Base-by-base conservation (phyloP, 1,140 invertebrate genomes). In the Frieseomelitta varia region DNA sequence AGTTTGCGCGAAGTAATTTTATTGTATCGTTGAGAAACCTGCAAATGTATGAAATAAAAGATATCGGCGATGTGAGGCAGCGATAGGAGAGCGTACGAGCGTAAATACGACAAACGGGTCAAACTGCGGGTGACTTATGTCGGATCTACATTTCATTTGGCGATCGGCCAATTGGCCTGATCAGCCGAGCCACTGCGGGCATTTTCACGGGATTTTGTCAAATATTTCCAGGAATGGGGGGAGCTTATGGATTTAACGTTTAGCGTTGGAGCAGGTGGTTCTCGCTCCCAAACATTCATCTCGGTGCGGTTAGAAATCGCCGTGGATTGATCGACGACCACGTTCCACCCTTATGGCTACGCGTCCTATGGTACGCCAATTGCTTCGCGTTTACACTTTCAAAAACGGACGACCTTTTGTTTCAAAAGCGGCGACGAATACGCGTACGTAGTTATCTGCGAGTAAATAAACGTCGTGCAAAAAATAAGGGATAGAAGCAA, bases 111-210 rank as follows among this genome's bases (percentile, higher is more conserved):
- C 78, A 78, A 85, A 86, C 81, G 47, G 47, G 67, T 68, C 79
- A 58, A 89, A 91, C 90, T 88, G 90, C 87, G 89, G 87, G 65
- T 86, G 91, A 92, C 92, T 93, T 92, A 93, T 90, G 88, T 24
- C 72, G 88, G 91, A 93, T 92, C 91, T 93, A 92, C 92, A 94
- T 94, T 94, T 93, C 91, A 94, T 94, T 93, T 94, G 93, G 94
- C 90, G 39, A 81, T 81, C 56, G 81, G 91, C 93, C 94, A 94
- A 94, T 94, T 93, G 93, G 91, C 90, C 80, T 90, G 87, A 94
- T 94, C 91, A 91, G 71, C 77, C 79, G 77, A 69, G 85, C 75
- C 87, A 85, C 85, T 91, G 90, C 86, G 91, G 88, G 68, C 85
- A 88, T 94, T 94, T n/a, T 91, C 90, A 92, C 85, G 90, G 39